Evolutionary conservation across 2,797 vertebrate genomes (phyloP), one percentile per base, ranked within the genome.

Genomic region (Artibeus jamaicensis): DNA sequence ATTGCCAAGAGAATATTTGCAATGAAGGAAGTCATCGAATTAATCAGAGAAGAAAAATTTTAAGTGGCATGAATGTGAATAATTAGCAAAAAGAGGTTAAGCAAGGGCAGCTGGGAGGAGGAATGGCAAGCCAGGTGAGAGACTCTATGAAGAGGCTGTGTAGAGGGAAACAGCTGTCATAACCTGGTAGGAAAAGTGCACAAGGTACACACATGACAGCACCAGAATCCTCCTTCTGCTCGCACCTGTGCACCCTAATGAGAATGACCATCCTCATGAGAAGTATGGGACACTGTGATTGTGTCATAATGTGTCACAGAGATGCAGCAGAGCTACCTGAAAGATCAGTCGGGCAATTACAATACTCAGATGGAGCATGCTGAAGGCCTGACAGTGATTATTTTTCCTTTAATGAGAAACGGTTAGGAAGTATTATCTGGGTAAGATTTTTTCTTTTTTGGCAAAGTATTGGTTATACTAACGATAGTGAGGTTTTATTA

Each of bases 131-230:
- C 46, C 48, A 29, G 37, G 26, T 12, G 44, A 55, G 59, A 59
- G 48, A 55, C 7, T 10, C 3, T 1, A 7, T 11, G 24, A 44
- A 24, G 44, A 76, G 67, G 32, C 68, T 34, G n/a, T 26, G n/a
- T 2, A 6, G 18, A 42, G 29, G 34, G 39, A 34, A 68, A 46
- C 6, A 7, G 6, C 21, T 12, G 19, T 48, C 44, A n/a, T 2
- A 9, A 24, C 32, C 18, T 2, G 3, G 8, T 10, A 44, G 48
- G 19, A n/a, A 73, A 77, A 57, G n/a, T 12, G 21, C 26, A 22
- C 9, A 67, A 57, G 4, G 6, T 21, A 39, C 0, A 37, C 0
- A 4, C 6, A 2, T 2, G 24, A 21, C 12, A 12, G 6, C 4
- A 12, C 6, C 12, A 57, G 24, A 44, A 37, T 24, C 29, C 26